Conservation (phyloP, 2,797 vertebrate species). For the Lepilemur septentrionalis region DNA sequence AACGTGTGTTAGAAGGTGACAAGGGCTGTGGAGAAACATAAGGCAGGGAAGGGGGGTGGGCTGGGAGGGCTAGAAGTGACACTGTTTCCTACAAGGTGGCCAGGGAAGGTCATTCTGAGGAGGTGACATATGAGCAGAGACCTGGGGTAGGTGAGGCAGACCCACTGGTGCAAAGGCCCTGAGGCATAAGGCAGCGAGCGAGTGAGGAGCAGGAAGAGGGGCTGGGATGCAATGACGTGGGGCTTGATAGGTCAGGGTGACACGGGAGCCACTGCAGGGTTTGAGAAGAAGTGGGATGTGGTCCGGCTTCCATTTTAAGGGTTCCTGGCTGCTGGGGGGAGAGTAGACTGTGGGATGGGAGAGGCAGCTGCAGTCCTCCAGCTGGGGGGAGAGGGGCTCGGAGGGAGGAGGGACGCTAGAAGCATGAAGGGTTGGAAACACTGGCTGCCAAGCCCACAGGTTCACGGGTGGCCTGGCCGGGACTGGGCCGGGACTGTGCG, state of each 20-base stretch:
- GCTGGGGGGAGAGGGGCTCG: neutral
- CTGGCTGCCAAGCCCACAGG: neutral
- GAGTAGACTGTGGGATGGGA: neutral
- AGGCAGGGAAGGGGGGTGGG: neutral
- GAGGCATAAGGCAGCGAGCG: neutral
- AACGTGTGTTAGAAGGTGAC: neutral
- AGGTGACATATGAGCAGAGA: neutral
- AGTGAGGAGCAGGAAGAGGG: neutral
- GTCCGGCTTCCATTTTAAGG: neutral
- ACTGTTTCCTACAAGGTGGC: neutral
- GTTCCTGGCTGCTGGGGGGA: neutral
- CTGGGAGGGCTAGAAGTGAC: fast-evolving
- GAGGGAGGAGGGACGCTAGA: fast-evolving
- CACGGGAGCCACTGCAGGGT: neutral
- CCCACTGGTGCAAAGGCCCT: neutral
- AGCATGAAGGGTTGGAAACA: neutral
- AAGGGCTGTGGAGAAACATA: neutral
- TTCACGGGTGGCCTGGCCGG: neutral
- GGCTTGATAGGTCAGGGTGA: neutral
- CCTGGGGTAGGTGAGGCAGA: neutral
- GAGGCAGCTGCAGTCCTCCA: neutral
- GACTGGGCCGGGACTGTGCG: neutral
- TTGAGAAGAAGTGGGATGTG: neutral
- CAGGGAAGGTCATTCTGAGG: neutral
- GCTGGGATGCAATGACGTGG: neutral